Evolutionary conservation across 2,113 vertebrate species (phyloP).

Genomic region (Odocoileus virginianus): DNA sequence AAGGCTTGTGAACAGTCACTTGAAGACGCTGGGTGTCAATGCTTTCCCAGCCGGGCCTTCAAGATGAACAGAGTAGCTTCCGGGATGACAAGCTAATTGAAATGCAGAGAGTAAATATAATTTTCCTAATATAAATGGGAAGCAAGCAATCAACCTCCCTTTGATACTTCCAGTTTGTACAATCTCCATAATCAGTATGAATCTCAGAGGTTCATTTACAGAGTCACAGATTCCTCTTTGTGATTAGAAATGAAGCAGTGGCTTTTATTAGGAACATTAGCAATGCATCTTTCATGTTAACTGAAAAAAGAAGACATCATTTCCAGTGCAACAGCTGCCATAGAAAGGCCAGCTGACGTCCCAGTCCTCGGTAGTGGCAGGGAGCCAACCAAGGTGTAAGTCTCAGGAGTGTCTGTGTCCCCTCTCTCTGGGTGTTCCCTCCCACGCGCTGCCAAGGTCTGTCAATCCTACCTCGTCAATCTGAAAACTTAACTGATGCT

Average conservation of each 20-base stretch:
- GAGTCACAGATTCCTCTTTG: not conserved
- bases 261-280: not conserved
- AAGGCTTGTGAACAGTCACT: not conserved
- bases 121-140: not conserved
- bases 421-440: rapidly evolving
- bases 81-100: not conserved
- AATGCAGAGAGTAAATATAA: not conserved
- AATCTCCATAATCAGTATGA: not conserved
- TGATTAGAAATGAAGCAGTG: not conserved
- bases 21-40: not conserved
- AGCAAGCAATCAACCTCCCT: not conserved
- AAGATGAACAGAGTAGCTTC: not conserved
- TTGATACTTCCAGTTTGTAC: not conserved
- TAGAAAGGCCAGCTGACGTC: not conserved
- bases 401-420: not conserved
- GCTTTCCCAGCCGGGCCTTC: not conserved
- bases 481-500: not conserved
- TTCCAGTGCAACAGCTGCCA: not conserved
- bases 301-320: not conserved
- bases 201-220: not conserved
- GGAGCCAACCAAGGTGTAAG: too few species aligned
- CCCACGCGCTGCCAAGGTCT: not conserved
- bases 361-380: not conserved
- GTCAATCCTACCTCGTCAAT: not conserved
- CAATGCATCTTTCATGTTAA: not conserved